Percentiles rank a stretch among this genome's conserved stretches.
Conservation (phyloP, 2,888 invertebrate genomes). For the Neocrepidodera transversa region DNA sequence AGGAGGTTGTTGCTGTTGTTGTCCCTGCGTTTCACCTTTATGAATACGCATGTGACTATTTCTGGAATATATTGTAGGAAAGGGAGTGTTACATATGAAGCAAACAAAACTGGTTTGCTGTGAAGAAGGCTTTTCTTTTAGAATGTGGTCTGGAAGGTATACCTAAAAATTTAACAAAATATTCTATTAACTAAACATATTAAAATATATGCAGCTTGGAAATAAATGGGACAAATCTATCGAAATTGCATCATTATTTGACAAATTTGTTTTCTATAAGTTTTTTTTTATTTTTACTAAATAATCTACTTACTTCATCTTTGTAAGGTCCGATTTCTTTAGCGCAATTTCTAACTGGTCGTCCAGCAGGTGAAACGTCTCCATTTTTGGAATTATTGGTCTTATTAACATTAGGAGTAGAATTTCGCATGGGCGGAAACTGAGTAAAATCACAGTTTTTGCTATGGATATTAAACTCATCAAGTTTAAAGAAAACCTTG, state of each 20-base stretch:
- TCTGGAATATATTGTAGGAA: slow-evolving; percentile 57
- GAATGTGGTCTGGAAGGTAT: slow-evolving; percentile 37
- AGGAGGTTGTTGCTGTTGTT: slow-evolving; percentile 29
- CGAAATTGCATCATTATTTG: too few species aligned
- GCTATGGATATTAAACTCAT: slow-evolving; percentile 59
- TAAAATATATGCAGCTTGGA: too few species aligned
- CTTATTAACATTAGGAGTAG: neutral
- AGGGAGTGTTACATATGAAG: slow-evolving; percentile 57
- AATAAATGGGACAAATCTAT: too few species aligned
- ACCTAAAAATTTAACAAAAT: too few species aligned
- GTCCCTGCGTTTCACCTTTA: slow-evolving; percentile 49
- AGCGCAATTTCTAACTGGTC: slow-evolving; percentile 56
- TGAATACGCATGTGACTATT: slow-evolving; percentile 61
- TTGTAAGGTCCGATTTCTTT: slow-evolving; percentile 55
- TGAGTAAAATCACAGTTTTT: slow-evolving; percentile 51
- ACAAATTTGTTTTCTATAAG: neutral
- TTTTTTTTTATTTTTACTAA: neutral
- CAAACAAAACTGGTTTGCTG: slow-evolving; percentile 54
- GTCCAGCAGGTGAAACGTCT: slow-evolving; percentile 48
- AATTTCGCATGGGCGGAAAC: slow-evolving; percentile 38
- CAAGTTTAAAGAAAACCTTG: slow-evolving; percentile 58
- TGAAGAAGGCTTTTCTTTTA: slow-evolving; percentile 33
- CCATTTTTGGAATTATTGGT: slow-evolving; percentile 36
- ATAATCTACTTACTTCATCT: slow-evolving; percentile 44
- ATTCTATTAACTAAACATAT: too few species aligned